A percentile compares a stretch with the other conserved stretches of the same genome.
These are phyloP conservation scores for Cherax destructor DNA, from an alignment of 1,140 invertebrate species.

Conservation along the genomic window DNA sequence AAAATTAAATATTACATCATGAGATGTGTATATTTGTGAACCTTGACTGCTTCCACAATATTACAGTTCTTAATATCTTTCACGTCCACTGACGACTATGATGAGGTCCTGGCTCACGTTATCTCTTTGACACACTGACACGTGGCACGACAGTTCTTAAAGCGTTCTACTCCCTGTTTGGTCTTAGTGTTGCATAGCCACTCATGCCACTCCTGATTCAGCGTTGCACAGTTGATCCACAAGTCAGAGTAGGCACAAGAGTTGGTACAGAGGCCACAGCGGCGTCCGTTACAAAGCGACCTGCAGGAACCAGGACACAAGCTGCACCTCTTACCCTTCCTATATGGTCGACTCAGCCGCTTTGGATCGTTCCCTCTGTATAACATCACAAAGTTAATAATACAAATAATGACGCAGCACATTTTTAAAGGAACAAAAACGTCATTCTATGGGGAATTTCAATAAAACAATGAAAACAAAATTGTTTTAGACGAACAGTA, in stretches of 20 bases:
- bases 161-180: conserved; percentile 72
- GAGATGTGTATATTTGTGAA: too few species aligned
- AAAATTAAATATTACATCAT: too few species aligned
- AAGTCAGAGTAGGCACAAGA: conserved; percentile 82
- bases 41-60: too few species aligned
- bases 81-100: too few species aligned
- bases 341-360: conserved; percentile 82
- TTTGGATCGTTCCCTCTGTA: conserved; percentile 83
- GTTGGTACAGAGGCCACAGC: conserved; percentile 83
- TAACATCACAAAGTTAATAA: conserved; percentile 72
- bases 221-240: conserved; percentile 84
- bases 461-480: too few species aligned
- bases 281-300: conserved; percentile 77
- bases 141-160: conserved; percentile 76
- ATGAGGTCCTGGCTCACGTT: conserved; percentile 12
- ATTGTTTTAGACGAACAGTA: too few species aligned
- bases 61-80: too few species aligned
- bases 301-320: conserved; percentile 81
- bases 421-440: too few species aligned
- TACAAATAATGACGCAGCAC: background rate
- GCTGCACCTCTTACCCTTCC: conserved; percentile 80
- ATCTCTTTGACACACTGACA: conserved; percentile 79
- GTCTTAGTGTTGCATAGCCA: conserved; percentile 81
- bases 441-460: too few species aligned
- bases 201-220: conserved; percentile 78